These are phyloP conservation scores for Cerceris rybyensis DNA, from an alignment of 2,888 invertebrate species.

Conservation along the genomic window DNA sequence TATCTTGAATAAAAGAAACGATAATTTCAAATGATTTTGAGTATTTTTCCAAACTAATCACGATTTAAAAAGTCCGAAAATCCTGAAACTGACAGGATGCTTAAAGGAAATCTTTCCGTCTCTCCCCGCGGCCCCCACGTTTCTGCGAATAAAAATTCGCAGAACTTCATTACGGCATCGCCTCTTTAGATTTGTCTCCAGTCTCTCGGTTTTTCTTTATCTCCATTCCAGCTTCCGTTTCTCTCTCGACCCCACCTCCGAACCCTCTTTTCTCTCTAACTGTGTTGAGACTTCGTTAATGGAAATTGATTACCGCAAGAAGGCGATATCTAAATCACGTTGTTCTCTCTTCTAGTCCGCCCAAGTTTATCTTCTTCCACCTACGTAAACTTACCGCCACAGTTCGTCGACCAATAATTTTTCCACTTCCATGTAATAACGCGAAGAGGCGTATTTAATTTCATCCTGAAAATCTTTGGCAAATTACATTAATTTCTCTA, in stretches of 20 bases:
- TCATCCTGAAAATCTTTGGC: not conserved
- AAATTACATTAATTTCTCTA: too few relatives aligned
- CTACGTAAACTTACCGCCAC: slow-evolving; percentile 27
- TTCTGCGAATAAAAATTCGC: slow-evolving; percentile 46
- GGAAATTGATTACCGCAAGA: slow-evolving; percentile 78
- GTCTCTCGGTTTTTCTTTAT: slow-evolving; percentile 55
- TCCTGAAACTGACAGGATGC: slow-evolving; percentile 41
- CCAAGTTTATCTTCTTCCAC: slow-evolving; percentile 54
- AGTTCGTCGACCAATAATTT: slow-evolving; percentile 43
- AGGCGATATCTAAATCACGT: slow-evolving; percentile 78
- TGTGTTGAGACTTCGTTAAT: slow-evolving; percentile 71
- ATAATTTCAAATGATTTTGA: not conserved
- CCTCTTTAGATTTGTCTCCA: slow-evolving; percentile 51
- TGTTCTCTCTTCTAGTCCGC: slow-evolving; percentile 64
- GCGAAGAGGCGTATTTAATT: not conserved
- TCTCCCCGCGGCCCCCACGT: slow-evolving; percentile 21
- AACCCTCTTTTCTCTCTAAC: slow-evolving; percentile 46
- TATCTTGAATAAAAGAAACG: too few relatives aligned
- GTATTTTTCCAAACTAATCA: not conserved
- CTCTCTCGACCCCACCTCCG: slow-evolving; percentile 23
- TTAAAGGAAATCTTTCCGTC: slow-evolving; percentile 43
- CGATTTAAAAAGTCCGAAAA: slow-evolving; percentile 8
- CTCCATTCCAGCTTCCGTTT: slow-evolving; percentile 44
- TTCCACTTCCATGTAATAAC: not conserved
- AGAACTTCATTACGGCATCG: slow-evolving; percentile 58